Conservation (phyloP, 2,888 invertebrate genomes). For the Drosophila fungiperda region DNA sequence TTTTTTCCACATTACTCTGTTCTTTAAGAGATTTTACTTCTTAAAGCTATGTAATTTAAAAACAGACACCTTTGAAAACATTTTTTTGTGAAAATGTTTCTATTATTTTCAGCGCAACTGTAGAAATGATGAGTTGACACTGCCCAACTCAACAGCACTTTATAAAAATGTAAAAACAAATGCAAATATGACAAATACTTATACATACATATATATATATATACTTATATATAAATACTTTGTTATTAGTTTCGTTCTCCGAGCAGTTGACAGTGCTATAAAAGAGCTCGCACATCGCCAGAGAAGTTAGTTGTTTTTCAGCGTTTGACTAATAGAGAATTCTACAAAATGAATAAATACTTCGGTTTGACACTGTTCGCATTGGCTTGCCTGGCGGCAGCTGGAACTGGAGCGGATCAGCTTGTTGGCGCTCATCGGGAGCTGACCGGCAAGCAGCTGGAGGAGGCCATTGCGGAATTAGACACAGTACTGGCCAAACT, state of each 20-base stretch:
- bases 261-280: conserved; percentile 5
- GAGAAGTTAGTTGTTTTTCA: conserved; percentile 20
- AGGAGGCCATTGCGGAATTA: conserved; percentile 32
- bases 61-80: neutral
- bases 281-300: neutral
- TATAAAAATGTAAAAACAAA: neutral
- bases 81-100: neutral
- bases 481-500: conserved; percentile 39
- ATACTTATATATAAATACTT: neutral
- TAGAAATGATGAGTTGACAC: neutral
- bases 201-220: neutral
- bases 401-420: neutral
- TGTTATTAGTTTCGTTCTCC: neutral
- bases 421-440: conserved; percentile 45
- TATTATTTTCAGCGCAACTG: neutral
- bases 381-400: conserved; percentile 16
- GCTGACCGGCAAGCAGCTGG: conserved; percentile 26
- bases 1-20: neutral
- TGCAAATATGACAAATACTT: neutral
- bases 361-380: conserved; percentile 37
- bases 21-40: neutral
- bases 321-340: conserved; percentile 9
- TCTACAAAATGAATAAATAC: conserved; percentile 23
- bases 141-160: neutral
- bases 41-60: neutral